Base-by-base conservation (phyloP, 35 echinoderm and acorn worm genomes). In the Chiridota heheva region DNA sequence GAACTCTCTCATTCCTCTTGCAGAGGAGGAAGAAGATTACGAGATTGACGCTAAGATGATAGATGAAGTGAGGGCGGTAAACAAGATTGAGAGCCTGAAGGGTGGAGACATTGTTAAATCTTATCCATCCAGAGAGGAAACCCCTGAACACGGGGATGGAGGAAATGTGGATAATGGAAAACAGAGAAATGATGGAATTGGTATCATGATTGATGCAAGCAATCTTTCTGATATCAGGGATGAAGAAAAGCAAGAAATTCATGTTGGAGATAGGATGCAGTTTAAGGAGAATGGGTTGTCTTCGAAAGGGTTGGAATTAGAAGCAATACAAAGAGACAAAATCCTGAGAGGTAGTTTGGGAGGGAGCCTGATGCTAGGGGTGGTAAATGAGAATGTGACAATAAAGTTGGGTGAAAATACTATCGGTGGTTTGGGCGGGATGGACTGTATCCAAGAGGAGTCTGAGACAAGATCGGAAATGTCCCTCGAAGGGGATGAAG, bases 21-120 rank as follows among this genome's bases (percentile, higher is more conserved):
- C 44, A 36, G 88, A 91, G 32, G 81, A 84, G 41, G 82, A 85
- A 20, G 81, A 85, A 37, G 88, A 91, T n/a, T 71, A 78, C 5
- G 88, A 91, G 18, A 69, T 35, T 0, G 69, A 84, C 4, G 70
- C 20, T 1, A 15, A 32, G 26, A 35, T 36, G 40, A 63, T 47
- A 33, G 65, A 46, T 34, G 33, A 35, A 16, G 45, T 66, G 25
- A 68, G 41, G 47, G 84, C 28, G 35, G 70, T 82, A 18, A 68
- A 68, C 27, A 30, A 44, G 34, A 31, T 53, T 20, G 66, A 71
- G n/a, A 40, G 33, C 25, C 27, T 5, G 32, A 57, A 38, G 18
- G 35, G 22, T 0, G 40, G 5, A 1, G 36, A n/a, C 0, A 17
- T 40, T 53, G 48, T 53, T 22, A 76, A 33, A 26, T 53, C 72